phyloP scores from a whole-genome alignment of 2,113 vertebrate genomes.

The Polypterus senegalus region DNA sequence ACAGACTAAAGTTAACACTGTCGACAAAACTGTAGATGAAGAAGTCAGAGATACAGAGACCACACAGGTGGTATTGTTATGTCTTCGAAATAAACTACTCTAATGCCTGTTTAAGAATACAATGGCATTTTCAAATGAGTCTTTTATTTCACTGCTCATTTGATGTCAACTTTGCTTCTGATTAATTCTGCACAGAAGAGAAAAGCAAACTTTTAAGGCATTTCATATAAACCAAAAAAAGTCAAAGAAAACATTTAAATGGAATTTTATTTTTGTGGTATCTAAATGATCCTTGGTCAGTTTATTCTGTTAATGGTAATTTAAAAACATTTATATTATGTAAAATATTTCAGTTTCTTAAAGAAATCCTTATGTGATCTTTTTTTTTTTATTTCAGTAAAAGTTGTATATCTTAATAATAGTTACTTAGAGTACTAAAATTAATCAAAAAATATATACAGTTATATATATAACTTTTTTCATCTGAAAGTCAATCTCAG shows the following conservation, averaged over 20 bases:
- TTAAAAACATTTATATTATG: too few relatives aligned
- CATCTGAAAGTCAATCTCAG: too few relatives aligned
- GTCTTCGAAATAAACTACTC: constrained; percentile 1
- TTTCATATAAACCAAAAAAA: not conserved
- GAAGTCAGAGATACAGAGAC: not conserved
- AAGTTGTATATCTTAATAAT: too few relatives aligned
- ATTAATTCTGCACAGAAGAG: not conserved
- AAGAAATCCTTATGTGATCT: too few relatives aligned
- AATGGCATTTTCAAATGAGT: not conserved
- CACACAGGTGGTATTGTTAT: constrained; percentile 5
- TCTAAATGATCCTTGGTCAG: not conserved
- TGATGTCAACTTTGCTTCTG: not conserved
- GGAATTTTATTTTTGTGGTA: not conserved
- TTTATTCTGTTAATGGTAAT: not conserved
- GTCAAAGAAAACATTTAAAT: constrained; percentile 2
- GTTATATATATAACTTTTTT: too few relatives aligned
- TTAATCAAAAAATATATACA: too few relatives aligned
- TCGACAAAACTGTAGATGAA: not conserved
- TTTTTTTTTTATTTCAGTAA: too few relatives aligned
- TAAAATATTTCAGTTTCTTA: too few relatives aligned
- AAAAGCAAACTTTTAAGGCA: constrained; percentile 1
- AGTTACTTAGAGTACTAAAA: too few relatives aligned
- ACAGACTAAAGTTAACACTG: not conserved
- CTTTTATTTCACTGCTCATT: constrained; percentile 1
- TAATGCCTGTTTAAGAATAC: not conserved